A percentile compares a stretch with the other conserved stretches of the same genome.
Evolutionary conservation across 2,113 vertebrate species (phyloP).

Genomic region (Campylorhamphus procurvoides): DNA sequence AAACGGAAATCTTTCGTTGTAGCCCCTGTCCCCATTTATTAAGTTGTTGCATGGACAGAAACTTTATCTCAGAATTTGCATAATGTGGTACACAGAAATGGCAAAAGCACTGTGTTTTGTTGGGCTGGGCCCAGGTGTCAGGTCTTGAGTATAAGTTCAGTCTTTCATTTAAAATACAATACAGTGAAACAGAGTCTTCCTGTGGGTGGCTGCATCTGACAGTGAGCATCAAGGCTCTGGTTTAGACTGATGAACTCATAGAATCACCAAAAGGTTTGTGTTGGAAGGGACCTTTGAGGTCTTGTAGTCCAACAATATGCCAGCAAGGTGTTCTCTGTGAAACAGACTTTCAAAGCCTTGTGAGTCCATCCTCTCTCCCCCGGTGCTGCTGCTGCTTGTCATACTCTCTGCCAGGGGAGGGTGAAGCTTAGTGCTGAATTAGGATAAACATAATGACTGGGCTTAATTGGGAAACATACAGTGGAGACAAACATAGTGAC

Average conservation of each 20-base stretch:
- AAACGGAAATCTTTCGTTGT: not conserved
- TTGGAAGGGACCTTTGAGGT: not conserved
- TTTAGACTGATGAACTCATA: not conserved
- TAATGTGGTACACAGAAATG: not conserved
- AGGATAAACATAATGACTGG: not conserved
- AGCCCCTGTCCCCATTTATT: not conserved
- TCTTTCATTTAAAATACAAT: not conserved
- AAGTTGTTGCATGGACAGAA: not conserved
- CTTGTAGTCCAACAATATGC: not conserved
- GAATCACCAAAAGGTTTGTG: not conserved
- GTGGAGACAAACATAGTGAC: not conserved
- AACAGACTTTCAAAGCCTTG: not conserved
- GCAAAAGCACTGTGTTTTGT: not conserved
- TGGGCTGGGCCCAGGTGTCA: not conserved
- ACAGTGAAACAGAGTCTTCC: not conserved
- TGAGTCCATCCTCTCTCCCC: not conserved
- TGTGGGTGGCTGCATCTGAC: not conserved
- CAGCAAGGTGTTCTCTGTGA: not conserved
- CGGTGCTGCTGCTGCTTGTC: not conserved
- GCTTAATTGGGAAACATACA: not conserved
- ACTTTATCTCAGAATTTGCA: not conserved
- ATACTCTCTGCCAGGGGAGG: not conserved
- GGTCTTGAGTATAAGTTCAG: not conserved
- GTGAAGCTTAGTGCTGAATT: not conserved
- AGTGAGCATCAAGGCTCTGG: not conserved